phyloP scores from a whole-genome alignment of 2,888 invertebrate genomes.

The Cetonia aurata region DNA sequence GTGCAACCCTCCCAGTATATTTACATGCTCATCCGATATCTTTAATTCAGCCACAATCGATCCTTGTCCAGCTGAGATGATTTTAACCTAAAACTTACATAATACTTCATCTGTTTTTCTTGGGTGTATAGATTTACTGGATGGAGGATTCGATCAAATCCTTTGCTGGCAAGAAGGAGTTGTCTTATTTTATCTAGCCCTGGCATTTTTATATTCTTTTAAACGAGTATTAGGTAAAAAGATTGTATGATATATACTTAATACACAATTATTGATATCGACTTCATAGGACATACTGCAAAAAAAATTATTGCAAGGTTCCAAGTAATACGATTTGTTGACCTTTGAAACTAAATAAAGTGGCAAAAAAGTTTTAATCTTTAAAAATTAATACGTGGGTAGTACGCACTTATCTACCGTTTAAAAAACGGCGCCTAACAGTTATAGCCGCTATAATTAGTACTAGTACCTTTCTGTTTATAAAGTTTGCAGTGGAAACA shows the following conservation, averaged over 20 bases:
- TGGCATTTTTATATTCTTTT: conserved; percentile 4
- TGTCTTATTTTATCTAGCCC: conserved; percentile 16
- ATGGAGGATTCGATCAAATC: conserved; percentile 26
- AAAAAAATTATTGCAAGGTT: too few relatives aligned
- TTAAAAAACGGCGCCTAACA: too few relatives aligned
- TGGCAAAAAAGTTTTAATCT: too few relatives aligned
- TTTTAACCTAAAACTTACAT: conserved; percentile 56
- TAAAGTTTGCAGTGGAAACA: too few relatives aligned
- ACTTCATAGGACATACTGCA: too few relatives aligned
- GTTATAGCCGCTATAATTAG: too few relatives aligned
- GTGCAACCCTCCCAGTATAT: conserved; percentile 81
- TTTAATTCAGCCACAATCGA: conserved; percentile 81
- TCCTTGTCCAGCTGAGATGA: conserved; percentile 76
- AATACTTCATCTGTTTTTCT: background rate
- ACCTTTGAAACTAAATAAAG: too few relatives aligned
- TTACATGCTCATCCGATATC: conserved; percentile 81
- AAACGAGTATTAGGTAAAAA: background rate
- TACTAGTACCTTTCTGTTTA: too few relatives aligned
- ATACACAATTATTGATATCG: background rate
- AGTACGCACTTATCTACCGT: too few relatives aligned
- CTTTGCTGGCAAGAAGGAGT: conserved; percentile 4
- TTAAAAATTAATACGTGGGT: too few relatives aligned
- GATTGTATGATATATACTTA: background rate
- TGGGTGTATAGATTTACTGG: conserved; percentile 24
- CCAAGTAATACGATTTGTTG: too few relatives aligned